Evolutionary conservation across 2,113 vertebrate species (phyloP).

Genomic region (Daubentonia madagascariensis): DNA sequence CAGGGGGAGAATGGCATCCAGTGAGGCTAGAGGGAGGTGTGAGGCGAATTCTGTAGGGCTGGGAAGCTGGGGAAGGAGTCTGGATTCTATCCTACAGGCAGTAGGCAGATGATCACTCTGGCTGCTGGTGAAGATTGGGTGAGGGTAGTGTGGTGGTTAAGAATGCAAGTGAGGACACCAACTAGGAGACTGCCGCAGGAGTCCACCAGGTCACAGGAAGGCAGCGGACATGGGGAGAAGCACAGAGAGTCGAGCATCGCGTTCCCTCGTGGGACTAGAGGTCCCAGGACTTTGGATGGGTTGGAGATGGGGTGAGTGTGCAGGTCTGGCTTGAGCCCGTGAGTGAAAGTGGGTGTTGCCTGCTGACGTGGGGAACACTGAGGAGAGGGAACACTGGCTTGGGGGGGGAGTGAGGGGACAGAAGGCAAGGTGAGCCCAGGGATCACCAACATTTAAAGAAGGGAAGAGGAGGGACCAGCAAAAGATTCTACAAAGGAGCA

Average conservation of each 20-base stretch:
- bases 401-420: background rate
- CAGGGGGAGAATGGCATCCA: too few species aligned
- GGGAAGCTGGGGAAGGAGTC: background rate
- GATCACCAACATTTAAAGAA: background rate
- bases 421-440: background rate
- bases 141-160: background rate
- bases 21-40: background rate
- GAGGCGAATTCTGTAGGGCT: background rate
- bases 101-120: background rate
- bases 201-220: fast-evolving
- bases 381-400: background rate
- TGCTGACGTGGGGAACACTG: background rate
- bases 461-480: background rate
- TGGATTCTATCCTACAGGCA: background rate
- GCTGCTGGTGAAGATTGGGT: background rate
- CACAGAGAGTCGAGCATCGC: background rate
- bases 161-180: background rate
- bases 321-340: background rate
- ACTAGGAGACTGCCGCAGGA: background rate
- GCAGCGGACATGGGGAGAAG: background rate
- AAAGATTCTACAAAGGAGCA: background rate
- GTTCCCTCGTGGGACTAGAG: fast-evolving
- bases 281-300: background rate
- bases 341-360: background rate
- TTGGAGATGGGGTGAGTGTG: too few species aligned